phyloP scores from a whole-genome alignment of 2,888 invertebrate species.

The Caenorhabditis imperialis region DNA sequence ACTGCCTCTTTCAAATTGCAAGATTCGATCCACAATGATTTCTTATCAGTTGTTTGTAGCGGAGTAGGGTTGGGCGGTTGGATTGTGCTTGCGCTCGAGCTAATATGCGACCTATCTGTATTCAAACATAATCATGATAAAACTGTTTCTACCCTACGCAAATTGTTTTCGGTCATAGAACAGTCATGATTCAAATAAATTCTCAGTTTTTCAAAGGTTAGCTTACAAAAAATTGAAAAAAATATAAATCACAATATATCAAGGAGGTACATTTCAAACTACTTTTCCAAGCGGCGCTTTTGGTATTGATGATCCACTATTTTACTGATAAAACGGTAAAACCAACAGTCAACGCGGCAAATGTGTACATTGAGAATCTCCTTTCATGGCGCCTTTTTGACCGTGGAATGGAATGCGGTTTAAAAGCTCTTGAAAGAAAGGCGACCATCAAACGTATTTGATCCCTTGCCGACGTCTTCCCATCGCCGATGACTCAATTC shows the following conservation, averaged over 20 bases:
- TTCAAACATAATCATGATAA: slow-evolving; percentile 9
- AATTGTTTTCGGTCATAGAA: no score
- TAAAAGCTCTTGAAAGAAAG: no score
- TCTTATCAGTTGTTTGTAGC: slow-evolving; percentile 45
- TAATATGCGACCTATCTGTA: slow-evolving; percentile 22
- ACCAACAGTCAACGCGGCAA: no score
- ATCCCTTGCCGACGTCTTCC: slow-evolving; percentile 17
- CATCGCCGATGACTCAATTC: slow-evolving; percentile 34
- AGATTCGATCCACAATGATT: slow-evolving; percentile 34
- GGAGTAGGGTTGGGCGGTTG: neutral
- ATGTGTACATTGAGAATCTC: slow-evolving; percentile 25
- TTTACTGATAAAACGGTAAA: slow-evolving; percentile 17
- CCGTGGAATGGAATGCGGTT: no score
- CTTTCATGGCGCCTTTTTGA: slow-evolving; percentile 27
- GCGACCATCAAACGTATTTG: slow-evolving; percentile 9
- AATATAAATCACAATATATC: no score
- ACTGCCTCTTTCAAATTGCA: slow-evolving; percentile 19
- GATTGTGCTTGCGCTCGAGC: slow-evolving; percentile 28
- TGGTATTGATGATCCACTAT: slow-evolving; percentile 9
- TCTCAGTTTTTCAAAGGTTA: no score
- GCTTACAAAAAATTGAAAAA: no score
- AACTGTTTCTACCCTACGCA: neutral
- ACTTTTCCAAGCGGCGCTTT: no score
- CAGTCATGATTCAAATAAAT: no score
- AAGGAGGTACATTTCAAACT: no score